Conservation (phyloP, 2,888 invertebrate species). For the Conistra vaccinii region DNA sequence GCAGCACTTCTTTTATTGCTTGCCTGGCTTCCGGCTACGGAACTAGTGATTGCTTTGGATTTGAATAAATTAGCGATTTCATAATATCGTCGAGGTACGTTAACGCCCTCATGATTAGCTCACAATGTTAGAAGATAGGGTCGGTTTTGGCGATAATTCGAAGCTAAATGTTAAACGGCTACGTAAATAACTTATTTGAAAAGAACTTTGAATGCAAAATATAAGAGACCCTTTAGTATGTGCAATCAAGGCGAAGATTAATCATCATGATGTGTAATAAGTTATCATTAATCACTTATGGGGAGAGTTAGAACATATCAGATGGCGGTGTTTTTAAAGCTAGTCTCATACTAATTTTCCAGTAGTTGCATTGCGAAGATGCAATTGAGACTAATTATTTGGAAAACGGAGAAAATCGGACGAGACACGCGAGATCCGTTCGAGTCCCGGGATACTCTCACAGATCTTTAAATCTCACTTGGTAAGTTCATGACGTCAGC, state of each 20-base stretch:
- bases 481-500: constrained; percentile 33
- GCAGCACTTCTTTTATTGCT: constrained; percentile 48
- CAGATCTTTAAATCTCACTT: constrained; percentile 56
- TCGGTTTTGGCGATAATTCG: constrained; percentile 5
- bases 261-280: constrained; percentile 30
- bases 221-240: not conserved
- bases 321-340: constrained; percentile 58
- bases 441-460: constrained; percentile 64
- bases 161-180: not conserved
- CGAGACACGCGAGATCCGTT: constrained; percentile 67
- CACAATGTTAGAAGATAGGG: constrained; percentile 26
- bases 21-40: constrained; percentile 57
- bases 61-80: constrained; percentile 60
- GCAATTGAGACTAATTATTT: constrained; percentile 76
- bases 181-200: not conserved
- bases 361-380: constrained; percentile 64
- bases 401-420: constrained; percentile 78
- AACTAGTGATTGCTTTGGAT: constrained; percentile 54
- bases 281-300: constrained; percentile 47
- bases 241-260: constrained; percentile 28
- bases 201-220: constrained; percentile 8
- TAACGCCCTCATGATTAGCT: constrained; percentile 52
- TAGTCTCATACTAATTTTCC: constrained; percentile 60
- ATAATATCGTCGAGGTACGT: constrained; percentile 47
- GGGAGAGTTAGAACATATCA: constrained; percentile 36